Conservation (phyloP, 92 coral and sea anemone genomes). For the Actinernus sp. region DNA sequence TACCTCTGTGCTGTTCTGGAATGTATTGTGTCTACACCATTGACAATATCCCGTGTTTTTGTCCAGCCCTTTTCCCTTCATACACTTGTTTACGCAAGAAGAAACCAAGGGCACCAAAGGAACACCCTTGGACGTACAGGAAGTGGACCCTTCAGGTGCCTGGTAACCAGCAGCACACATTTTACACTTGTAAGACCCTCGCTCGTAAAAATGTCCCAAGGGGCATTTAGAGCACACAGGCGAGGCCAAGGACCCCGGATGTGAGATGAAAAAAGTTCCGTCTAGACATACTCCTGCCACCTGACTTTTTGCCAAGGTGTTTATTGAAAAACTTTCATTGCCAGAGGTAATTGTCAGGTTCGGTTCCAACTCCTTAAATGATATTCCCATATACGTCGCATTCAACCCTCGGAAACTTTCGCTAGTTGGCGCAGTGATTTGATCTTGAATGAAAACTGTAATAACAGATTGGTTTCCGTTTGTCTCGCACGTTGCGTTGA, state of each 20-base stretch:
- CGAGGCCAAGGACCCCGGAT: constrained; percentile 2
- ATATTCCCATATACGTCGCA: neutral
- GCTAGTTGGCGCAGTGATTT: neutral
- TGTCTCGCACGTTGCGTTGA: neutral
- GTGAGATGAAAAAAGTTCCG: constrained; percentile 17
- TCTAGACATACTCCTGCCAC: constrained; percentile 9
- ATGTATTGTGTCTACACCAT: constrained; percentile 66
- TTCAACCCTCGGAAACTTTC: neutral
- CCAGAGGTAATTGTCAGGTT: neutral
- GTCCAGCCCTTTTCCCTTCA: constrained; percentile 52
- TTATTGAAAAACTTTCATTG: neutral
- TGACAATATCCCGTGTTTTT: constrained; percentile 49
- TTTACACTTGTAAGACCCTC: constrained; percentile 35
- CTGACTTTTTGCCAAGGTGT: neutral
- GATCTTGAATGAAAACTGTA: neutral
- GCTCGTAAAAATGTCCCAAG: constrained; percentile 39
- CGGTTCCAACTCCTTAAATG: neutral
- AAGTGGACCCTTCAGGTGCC: constrained; percentile 27
- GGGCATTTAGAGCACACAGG: constrained; percentile 78
- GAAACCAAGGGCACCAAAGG: neutral
- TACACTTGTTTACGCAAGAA: constrained; percentile 51
- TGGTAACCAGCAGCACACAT: constrained; percentile 55
- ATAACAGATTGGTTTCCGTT: neutral
- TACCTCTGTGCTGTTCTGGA: constrained; percentile 40
- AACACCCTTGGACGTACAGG: constrained; percentile 17